Evolutionary conservation across 2,888 invertebrate genomes (phyloP).

Genomic region (Aleiodes alternator): DNA sequence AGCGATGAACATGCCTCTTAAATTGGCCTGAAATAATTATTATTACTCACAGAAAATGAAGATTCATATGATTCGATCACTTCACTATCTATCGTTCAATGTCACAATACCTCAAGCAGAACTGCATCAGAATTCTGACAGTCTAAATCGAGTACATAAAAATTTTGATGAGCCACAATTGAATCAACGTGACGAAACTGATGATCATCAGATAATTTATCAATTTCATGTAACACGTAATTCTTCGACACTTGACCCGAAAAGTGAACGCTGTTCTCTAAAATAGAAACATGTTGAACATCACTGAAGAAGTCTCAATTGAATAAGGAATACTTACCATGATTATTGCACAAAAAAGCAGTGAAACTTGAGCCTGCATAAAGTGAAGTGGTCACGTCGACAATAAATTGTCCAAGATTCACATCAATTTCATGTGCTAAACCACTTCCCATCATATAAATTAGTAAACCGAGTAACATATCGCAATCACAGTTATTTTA

Average conservation of each 20-base stretch:
- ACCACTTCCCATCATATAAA: no score
- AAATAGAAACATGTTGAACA: constrained; percentile 27
- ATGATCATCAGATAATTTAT: neutral
- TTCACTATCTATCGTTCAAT: neutral
- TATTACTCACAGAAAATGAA: neutral
- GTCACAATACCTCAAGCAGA: constrained; percentile 58
- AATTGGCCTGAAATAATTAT: constrained; percentile 59
- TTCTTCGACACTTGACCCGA: constrained; percentile 59
- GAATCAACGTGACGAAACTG: neutral
- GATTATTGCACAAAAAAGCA: constrained; percentile 55
- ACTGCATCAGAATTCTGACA: constrained; percentile 61
- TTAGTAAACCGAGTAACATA: no score
- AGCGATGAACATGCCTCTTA: constrained; percentile 59
- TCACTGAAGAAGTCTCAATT: no score
- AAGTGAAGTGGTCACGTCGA: constrained; percentile 52
- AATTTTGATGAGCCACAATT: constrained; percentile 35
- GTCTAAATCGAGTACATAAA: constrained; percentile 63
- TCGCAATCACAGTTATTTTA: no score
- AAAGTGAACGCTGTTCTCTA: constrained; percentile 57
- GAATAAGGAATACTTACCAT: constrained; percentile 51
- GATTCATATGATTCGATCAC: neutral
- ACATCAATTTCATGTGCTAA: constrained; percentile 1
- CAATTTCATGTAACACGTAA: constrained; percentile 49
- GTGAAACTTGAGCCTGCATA: constrained; percentile 57
- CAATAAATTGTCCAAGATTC: constrained; percentile 48